A percentile compares a stretch with the other conserved stretches of the same genome.
Conservation (phyloP, 2,113 vertebrate genomes). For the Trematomus loennbergii region DNA sequence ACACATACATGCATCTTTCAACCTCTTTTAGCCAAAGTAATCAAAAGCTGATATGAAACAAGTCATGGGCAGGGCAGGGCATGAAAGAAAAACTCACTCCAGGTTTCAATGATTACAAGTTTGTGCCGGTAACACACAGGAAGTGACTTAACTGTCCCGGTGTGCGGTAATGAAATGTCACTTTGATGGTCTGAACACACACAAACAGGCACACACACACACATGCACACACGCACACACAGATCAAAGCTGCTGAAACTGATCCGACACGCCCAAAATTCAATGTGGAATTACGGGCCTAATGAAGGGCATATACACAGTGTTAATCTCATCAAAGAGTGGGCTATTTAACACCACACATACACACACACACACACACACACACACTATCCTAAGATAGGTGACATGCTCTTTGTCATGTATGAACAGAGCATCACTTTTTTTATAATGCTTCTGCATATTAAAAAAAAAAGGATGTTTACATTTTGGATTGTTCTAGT, state of each 20-base stretch:
- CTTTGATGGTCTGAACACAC: neutral
- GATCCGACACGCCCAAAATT: neutral
- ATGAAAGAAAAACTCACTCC: neutral
- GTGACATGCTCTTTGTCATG: neutral
- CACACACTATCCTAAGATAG: neutral
- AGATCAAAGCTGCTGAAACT: conserved; percentile 15
- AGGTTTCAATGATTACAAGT: no score
- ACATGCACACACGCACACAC: neutral
- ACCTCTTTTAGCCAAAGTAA: no score
- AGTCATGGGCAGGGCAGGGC: no score
- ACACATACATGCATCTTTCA: no score
- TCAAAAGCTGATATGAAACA: neutral
- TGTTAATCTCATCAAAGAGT: conserved; percentile 42
- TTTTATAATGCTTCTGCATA: no score
- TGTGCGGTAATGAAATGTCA: neutral
- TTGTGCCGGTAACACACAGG: neutral
- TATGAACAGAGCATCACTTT: neutral
- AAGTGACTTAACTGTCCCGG: neutral
- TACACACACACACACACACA: neutral
- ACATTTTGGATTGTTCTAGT: no score
- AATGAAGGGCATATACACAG: conserved; percentile 20
- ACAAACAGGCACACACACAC: neutral
- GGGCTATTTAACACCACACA: neutral
- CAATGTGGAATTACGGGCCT: conserved; percentile 9
- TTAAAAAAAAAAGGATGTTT: no score